Conservation (phyloP, 2,113 vertebrate genomes). For the Saccopteryx leptura region DNA sequence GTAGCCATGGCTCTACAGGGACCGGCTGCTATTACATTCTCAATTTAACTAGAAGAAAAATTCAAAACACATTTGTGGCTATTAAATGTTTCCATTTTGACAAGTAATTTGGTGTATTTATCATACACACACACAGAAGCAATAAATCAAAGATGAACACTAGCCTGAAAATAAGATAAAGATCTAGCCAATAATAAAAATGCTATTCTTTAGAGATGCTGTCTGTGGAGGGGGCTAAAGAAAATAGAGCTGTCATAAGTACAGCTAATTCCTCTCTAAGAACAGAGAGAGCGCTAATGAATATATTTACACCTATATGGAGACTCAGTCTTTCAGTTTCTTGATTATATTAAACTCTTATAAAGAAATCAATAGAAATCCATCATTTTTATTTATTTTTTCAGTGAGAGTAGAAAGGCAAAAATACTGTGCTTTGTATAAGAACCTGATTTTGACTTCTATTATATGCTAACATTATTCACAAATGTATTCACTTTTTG, state of each 20-base stretch:
- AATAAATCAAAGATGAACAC: neutral
- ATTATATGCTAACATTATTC: neutral
- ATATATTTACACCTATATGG: constrained; percentile 6
- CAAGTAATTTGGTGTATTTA: constrained; percentile 5
- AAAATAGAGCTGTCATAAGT: constrained; percentile 22
- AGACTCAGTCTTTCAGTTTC: neutral
- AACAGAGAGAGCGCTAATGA: constrained; percentile 26
- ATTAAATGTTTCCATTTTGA: constrained; percentile 55
- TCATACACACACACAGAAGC: neutral
- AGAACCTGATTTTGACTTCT: neutral
- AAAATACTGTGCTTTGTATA: neutral
- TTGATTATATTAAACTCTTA: neutral
- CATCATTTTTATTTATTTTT: neutral
- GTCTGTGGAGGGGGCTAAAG: neutral
- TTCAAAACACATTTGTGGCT: constrained; percentile 45
- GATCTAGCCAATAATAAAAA: constrained; percentile 60
- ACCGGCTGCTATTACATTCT: constrained; percentile 18
- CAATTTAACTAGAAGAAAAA: constrained; percentile 72
- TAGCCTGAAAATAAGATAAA: constrained; percentile 55
- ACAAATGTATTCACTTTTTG: neutral
- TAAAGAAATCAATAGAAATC: constrained; percentile 30
- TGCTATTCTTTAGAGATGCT: neutral
- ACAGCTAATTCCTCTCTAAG: neutral
- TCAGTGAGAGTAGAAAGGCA: neutral
- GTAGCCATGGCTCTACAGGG: constrained; percentile 31